Evolutionary conservation across 2,797 vertebrate species (phyloP).

Genomic region (Falco cherrug): DNA sequence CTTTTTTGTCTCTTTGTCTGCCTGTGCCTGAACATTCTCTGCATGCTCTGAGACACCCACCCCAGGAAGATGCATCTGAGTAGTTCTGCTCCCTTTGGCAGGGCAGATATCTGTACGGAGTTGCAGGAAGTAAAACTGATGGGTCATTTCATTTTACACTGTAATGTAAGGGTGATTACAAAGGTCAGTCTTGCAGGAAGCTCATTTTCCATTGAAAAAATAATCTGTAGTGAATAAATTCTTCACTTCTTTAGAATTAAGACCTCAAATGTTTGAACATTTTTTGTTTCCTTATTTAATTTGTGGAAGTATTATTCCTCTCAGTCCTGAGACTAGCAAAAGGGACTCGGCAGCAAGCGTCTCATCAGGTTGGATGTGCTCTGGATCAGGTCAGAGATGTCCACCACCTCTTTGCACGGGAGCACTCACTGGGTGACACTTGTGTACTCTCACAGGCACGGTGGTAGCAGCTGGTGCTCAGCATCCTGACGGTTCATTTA

Average conservation of each 20-base stretch:
- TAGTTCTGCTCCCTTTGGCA: neutral
- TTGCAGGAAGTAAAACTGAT: neutral
- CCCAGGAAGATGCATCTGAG: neutral
- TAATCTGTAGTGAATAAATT: conserved; percentile 38
- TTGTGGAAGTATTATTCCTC: neutral
- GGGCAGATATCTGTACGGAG: neutral
- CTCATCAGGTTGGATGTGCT: neutral
- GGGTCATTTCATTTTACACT: neutral
- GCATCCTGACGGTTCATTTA: neutral
- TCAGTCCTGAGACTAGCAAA: neutral
- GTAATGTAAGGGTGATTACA: neutral
- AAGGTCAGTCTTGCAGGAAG: neutral
- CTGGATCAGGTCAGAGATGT: neutral
- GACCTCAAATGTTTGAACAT: neutral
- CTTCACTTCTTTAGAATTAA: conserved; percentile 18
- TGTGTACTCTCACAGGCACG: neutral
- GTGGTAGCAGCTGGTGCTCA: neutral
- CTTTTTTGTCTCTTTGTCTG: neutral
- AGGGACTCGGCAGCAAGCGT: neutral
- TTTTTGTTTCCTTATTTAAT: neutral
- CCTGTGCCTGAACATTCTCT: neutral
- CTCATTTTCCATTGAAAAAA: neutral
- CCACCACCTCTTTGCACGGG: neutral
- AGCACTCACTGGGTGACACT: neutral
- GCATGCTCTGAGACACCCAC: neutral